These are phyloP conservation scores for Myripristis murdjan DNA, from an alignment of 2,797 vertebrate species.

Conservation along the genomic window DNA sequence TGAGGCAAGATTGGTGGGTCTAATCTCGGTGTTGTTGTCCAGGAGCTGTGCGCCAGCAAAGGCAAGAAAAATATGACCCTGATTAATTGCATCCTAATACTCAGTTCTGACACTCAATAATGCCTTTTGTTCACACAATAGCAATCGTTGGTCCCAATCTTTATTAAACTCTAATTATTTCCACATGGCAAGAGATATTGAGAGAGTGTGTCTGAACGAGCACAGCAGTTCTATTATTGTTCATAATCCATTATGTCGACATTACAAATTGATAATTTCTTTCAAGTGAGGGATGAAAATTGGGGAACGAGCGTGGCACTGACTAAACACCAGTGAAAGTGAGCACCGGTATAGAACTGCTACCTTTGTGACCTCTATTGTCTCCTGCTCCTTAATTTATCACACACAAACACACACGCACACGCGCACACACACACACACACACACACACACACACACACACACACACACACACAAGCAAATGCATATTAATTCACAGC, in stretches of 20 bases:
- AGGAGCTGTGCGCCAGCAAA: constrained; percentile 28
- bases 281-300: constrained; percentile 35
- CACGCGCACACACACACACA: constrained; percentile 4
- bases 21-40: constrained; percentile 31
- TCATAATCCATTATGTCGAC: constrained; percentile 55
- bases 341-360: constrained; percentile 28
- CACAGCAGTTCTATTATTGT: constrained; percentile 49
- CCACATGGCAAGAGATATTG: constrained; percentile 29
- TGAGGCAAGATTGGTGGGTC: constrained; percentile 27
- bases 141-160: constrained; percentile 19
- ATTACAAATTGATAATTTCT: constrained; percentile 51
- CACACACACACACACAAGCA: constrained; percentile 54
- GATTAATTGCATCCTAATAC: constrained; percentile 47
- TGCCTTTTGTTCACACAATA: constrained; percentile 27
- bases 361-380: constrained; percentile 74
- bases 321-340: constrained; percentile 43
- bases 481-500: constrained; percentile 79
- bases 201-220: constrained; percentile 34
- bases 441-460: background rate
- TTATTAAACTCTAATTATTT: constrained; percentile 58
- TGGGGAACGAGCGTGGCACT: constrained; percentile 40
- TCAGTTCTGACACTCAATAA: constrained; percentile 41
- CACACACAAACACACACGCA: constrained; percentile 26
- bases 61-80: background rate
- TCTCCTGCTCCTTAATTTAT: constrained; percentile 73